phyloP scores from a whole-genome alignment of 2,797 vertebrate species.

The Peromyscus attwateri region DNA sequence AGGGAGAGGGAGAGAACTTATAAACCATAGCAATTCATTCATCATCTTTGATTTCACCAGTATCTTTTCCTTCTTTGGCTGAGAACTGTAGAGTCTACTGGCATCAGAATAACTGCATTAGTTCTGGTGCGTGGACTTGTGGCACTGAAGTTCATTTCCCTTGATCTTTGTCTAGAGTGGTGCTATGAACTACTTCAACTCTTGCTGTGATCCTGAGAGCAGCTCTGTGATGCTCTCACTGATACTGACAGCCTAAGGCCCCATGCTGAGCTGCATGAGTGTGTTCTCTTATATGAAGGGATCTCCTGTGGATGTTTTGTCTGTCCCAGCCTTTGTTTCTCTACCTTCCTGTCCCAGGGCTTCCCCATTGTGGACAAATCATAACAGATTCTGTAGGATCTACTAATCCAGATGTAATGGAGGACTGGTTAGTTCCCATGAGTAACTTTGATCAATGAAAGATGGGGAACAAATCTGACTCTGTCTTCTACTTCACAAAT shows the following conservation, averaged over 20 bases:
- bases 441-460: neutral
- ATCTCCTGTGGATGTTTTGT: neutral
- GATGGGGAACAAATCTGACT: neutral
- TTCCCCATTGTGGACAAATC: neutral
- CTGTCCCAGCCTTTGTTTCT: neutral
- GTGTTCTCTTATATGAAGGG: neutral
- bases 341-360: neutral
- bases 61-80: neutral
- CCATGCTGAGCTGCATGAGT: no score
- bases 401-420: neutral
- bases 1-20: neutral
- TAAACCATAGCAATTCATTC: neutral
- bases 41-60: neutral
- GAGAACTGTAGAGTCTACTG: neutral
- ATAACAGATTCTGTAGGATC: neutral
- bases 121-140: neutral
- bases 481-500: neutral
- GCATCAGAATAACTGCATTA: neutral
- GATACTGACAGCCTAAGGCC: neutral
- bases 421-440: neutral
- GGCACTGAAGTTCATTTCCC: neutral
- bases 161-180: neutral
- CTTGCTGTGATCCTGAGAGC: neutral
- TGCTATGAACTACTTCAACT: neutral
- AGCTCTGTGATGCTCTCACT: neutral